These are phyloP conservation scores for Carapus acus DNA, from an alignment of 2,797 vertebrate genomes.

Conservation along the genomic window DNA sequence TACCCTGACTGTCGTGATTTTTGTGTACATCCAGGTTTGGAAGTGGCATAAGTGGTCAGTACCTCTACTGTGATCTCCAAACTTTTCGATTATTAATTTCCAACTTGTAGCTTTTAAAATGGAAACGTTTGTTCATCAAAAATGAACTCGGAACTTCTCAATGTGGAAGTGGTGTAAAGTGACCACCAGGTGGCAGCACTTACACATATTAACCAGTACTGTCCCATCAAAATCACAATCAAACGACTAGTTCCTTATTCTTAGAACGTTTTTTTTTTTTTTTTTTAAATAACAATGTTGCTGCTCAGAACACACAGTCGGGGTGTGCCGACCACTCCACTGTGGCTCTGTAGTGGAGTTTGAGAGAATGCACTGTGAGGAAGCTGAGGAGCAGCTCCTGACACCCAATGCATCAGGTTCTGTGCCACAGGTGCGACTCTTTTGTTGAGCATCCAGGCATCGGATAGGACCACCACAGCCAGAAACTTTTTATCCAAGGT, in stretches of 20 bases:
- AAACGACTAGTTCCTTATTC: slow-evolving; percentile 33
- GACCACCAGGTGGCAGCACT: slow-evolving; percentile 57
- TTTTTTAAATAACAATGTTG: slow-evolving; percentile 41
- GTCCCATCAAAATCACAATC: slow-evolving; percentile 15
- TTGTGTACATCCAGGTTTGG: slow-evolving; percentile 45
- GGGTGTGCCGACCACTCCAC: slow-evolving; percentile 30
- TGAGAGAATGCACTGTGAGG: slow-evolving; percentile 45
- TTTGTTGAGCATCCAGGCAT: slow-evolving; percentile 42
- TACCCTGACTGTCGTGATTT: slow-evolving; percentile 44
- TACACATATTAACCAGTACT: slow-evolving; percentile 2
- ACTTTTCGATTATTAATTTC: slow-evolving; percentile 38
- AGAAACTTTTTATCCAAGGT: slow-evolving; percentile 51
- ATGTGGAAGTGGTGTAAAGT: slow-evolving; percentile 14
- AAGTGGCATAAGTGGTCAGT: slow-evolving; percentile 46
- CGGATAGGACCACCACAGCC: slow-evolving; percentile 39
- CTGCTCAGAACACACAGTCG: slow-evolving; percentile 12
- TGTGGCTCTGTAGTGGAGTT: slow-evolving; percentile 41
- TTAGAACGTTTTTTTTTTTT: slow-evolving; percentile 33
- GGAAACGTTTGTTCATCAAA: slow-evolving; percentile 23
- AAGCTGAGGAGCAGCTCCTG: slow-evolving; percentile 45
- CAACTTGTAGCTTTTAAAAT: slow-evolving; percentile 47
- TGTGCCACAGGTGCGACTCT: slow-evolving; percentile 51
- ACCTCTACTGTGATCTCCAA: slow-evolving; percentile 54
- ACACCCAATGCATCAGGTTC: slow-evolving; percentile 40
- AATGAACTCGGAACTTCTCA: neutral